These are phyloP conservation scores for Denticeps clupeoides DNA, from an alignment of 2,797 vertebrate species.

Conservation along the genomic window DNA sequence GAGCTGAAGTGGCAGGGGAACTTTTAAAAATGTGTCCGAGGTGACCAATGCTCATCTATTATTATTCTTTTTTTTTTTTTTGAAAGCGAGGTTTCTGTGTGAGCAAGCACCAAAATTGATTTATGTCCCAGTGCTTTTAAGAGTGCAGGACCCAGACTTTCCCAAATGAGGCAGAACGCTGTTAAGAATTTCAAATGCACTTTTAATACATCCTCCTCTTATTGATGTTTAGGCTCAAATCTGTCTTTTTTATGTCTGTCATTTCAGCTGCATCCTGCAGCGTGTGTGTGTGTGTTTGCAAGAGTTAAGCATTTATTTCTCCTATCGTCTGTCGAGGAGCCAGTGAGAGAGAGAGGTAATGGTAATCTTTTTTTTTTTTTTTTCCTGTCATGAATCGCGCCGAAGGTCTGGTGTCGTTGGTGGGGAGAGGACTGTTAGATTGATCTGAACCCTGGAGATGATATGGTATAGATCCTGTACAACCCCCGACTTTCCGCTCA, in stretches of 20 bases:
- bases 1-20: slow-evolving; percentile 44
- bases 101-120: slow-evolving; percentile 56
- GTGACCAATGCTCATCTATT: slow-evolving; percentile 63
- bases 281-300: slow-evolving; percentile 31
- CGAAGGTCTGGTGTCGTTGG: slow-evolving; percentile 56
- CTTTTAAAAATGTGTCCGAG: slow-evolving; percentile 55
- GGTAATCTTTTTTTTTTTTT: slow-evolving; percentile 49
- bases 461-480: slow-evolving; percentile 59
- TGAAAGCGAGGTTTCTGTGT: slow-evolving; percentile 51
- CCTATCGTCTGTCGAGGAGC: slow-evolving; percentile 49
- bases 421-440: slow-evolving; percentile 59
- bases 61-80: no score
- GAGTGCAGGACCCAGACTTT: slow-evolving; percentile 62
- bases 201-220: slow-evolving; percentile 67
- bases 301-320: slow-evolving; percentile 49
- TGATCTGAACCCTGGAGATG: slow-evolving; percentile 56
- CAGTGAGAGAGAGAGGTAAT: slow-evolving; percentile 48
- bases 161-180: slow-evolving; percentile 59
- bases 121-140: slow-evolving; percentile 64
- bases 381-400: slow-evolving; percentile 42
- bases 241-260: slow-evolving; percentile 67
- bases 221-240: slow-evolving; percentile 68
- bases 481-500: slow-evolving; percentile 35
- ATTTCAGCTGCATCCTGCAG: slow-evolving; percentile 43
- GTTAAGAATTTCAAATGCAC: slow-evolving; percentile 72